phyloP scores from a whole-genome alignment of 2,113 vertebrate genomes.

The Desmodus rotundus region DNA sequence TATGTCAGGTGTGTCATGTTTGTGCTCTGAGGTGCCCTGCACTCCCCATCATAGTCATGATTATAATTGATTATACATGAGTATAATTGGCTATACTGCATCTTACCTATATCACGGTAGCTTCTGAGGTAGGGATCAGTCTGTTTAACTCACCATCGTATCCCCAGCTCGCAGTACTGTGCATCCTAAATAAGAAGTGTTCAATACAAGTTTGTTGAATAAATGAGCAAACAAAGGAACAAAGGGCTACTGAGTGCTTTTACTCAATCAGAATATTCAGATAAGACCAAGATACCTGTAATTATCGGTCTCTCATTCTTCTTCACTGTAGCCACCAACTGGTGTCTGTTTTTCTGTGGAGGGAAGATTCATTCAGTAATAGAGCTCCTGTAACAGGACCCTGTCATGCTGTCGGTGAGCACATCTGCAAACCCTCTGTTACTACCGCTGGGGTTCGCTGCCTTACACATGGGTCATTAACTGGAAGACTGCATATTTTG shows the following conservation, averaged over 20 bases:
- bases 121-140: neutral
- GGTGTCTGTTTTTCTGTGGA: neutral
- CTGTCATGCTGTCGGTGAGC: neutral
- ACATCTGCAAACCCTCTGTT: neutral
- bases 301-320: neutral
- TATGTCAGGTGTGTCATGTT: neutral
- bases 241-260: neutral
- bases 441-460: neutral
- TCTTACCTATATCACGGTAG: neutral
- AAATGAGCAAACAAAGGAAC: neutral
- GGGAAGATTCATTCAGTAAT: neutral
- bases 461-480: neutral
- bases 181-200: neutral
- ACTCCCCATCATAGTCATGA: neutral
- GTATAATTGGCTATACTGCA: neutral
- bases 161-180: neutral
- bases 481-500: neutral
- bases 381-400: constrained; percentile 16
- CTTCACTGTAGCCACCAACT: neutral
- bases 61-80: neutral
- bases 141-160: neutral
- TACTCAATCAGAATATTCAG: neutral
- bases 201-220: neutral
- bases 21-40: neutral
- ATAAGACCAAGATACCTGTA: neutral